A percentile compares a stretch with the other conserved stretches of the same genome.
These are phyloP conservation scores for Lethrus apterus DNA, from an alignment of 1,140 invertebrate species.

Conservation along the genomic window DNA sequence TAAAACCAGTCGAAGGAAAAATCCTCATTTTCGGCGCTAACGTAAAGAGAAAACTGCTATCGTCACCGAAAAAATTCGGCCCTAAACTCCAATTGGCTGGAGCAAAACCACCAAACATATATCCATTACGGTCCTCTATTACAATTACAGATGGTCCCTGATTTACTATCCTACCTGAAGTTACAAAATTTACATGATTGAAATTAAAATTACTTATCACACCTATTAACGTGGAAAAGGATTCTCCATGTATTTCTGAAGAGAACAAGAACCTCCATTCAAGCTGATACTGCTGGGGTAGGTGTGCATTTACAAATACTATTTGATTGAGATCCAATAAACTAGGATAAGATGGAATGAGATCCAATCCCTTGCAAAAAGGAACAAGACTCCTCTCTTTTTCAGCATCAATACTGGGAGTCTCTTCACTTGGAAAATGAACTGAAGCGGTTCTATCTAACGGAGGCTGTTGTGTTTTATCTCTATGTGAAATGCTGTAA, in stretches of 20 bases:
- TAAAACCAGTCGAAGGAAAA: slow-evolving; percentile 71
- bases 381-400: slow-evolving; percentile 49
- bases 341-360: slow-evolving; percentile 67
- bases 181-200: background rate
- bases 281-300: slow-evolving; percentile 62
- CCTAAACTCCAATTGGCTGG: slow-evolving; percentile 63
- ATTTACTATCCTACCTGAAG: slow-evolving; percentile 59
- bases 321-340: slow-evolving; percentile 69
- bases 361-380: slow-evolving; percentile 51
- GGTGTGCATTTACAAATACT: slow-evolving; percentile 66
- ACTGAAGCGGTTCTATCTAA: background rate
- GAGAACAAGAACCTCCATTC: slow-evolving; percentile 81
- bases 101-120: slow-evolving; percentile 84
- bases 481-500: slow-evolving; percentile 38
- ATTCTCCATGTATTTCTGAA: slow-evolving; percentile 73
- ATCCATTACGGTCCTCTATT: slow-evolving; percentile 69
- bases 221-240: slow-evolving; percentile 71
- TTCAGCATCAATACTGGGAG: slow-evolving; percentile 14
- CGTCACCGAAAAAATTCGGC: slow-evolving; percentile 65
- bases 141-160: slow-evolving; percentile 72
- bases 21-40: slow-evolving; percentile 69
- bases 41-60: slow-evolving; percentile 74
- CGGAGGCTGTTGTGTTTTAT: slow-evolving; percentile 17
- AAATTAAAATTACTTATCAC: slow-evolving; percentile 17
- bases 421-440: slow-evolving; percentile 15